A percentile compares a stretch with the other conserved stretches of the same genome.
Evolutionary conservation across 2,888 invertebrate species (phyloP).

Genomic region (Eupelmus urozonus): DNA sequence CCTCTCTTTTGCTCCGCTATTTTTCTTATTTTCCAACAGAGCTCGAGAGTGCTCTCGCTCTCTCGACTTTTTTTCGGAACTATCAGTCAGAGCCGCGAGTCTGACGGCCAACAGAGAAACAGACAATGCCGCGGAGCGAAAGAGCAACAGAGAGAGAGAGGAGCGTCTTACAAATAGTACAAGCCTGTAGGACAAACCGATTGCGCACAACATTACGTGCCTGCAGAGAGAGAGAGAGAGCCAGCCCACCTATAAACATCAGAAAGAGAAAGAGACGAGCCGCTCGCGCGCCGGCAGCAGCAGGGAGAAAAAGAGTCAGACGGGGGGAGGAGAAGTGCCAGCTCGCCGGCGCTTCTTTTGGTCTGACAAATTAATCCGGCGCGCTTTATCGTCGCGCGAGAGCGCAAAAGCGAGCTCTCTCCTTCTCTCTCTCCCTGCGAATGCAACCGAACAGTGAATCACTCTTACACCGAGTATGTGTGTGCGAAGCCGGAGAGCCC

Average conservation of each 20-base stretch:
- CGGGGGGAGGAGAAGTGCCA: slow-evolving; percentile 27
- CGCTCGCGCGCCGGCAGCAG: no score
- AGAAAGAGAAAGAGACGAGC: neutral
- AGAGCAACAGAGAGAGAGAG: slow-evolving; percentile 23
- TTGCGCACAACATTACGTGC: slow-evolving; percentile 14
- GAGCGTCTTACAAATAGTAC: slow-evolving; percentile 47
- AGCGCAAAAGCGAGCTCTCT: slow-evolving; percentile 17
- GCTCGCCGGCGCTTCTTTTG: slow-evolving; percentile 53
- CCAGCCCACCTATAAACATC: slow-evolving; percentile 26
- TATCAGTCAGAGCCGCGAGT: slow-evolving; percentile 40
- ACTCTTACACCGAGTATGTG: slow-evolving; percentile 16
- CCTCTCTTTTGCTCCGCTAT: neutral
- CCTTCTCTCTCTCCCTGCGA: no score
- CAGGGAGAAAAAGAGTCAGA: neutral
- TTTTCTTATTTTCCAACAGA: slow-evolving; percentile 13
- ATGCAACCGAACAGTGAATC: slow-evolving; percentile 31
- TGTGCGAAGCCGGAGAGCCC: neutral
- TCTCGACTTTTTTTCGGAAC: slow-evolving; percentile 38
- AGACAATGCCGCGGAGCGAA: neutral
- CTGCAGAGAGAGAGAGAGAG: no score
- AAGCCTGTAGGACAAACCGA: slow-evolving; percentile 51
- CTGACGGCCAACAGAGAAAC: neutral
- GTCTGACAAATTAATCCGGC: slow-evolving; percentile 59
- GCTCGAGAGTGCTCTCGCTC: neutral
- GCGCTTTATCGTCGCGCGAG: slow-evolving; percentile 59